Evolutionary conservation across 2,113 vertebrate genomes (phyloP).

Genomic region (Phoenicopterus ruber): DNA sequence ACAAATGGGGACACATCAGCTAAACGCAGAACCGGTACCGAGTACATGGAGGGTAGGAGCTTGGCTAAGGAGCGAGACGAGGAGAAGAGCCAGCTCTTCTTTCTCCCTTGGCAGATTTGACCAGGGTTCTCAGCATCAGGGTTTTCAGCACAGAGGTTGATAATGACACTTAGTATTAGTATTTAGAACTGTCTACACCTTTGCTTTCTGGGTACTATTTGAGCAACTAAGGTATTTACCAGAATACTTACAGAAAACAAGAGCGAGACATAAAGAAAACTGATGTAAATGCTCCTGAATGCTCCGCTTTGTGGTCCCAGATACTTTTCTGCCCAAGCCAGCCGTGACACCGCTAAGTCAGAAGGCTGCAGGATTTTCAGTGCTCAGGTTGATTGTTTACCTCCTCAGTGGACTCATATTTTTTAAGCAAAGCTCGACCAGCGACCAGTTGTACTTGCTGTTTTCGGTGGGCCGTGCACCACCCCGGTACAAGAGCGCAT

Average conservation of each 20-base stretch:
- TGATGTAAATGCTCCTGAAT: neutral
- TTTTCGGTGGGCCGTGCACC: neutral
- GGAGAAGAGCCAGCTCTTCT: neutral
- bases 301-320: neutral
- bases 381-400: neutral
- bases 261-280: neutral
- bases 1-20: neutral
- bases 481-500: neutral
- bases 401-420: neutral
- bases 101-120: neutral
- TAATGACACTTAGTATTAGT: neutral
- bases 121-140: neutral
- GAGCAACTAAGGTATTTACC: neutral
- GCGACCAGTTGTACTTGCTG: neutral
- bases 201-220: neutral
- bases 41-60: fast-evolving
- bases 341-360: neutral
- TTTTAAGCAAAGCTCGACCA: neutral
- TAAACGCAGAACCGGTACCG: neutral
- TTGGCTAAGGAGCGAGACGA: fast-evolving
- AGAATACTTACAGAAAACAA: neutral
- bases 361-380: neutral
- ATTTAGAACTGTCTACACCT: neutral
- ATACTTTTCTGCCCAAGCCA: neutral
- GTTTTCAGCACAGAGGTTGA: neutral